A percentile compares a stretch with the other conserved stretches of the same genome.
Conservation (phyloP, 2,888 invertebrate species). For the Ochropacha duplaris region DNA sequence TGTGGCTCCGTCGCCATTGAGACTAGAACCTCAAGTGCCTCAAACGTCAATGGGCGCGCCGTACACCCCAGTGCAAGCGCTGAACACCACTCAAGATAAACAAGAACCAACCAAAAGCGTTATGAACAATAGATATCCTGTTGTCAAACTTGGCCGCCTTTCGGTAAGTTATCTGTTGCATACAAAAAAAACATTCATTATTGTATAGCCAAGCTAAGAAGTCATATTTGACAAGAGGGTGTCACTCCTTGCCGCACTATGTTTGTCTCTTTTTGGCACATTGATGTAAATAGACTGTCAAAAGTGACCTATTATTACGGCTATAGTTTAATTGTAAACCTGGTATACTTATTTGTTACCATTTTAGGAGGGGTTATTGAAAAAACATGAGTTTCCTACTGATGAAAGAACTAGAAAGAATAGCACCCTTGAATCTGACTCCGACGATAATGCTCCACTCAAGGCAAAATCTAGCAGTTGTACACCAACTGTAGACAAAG, state of each 20-base stretch:
- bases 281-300: too few species aligned
- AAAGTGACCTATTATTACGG: too few species aligned
- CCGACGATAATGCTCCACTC: constrained; percentile 74
- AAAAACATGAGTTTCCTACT: constrained; percentile 67
- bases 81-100: constrained; percentile 53
- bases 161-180: constrained; percentile 59
- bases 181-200: not conserved
- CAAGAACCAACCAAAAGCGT: constrained; percentile 59
- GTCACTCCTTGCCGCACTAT: too few species aligned
- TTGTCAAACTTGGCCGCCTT: constrained; percentile 77
- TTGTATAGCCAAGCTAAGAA: too few species aligned
- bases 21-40: constrained; percentile 79
- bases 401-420: constrained; percentile 69
- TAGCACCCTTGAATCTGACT: constrained; percentile 74
- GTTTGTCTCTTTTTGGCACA: too few species aligned
- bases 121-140: constrained; percentile 68
- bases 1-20: constrained; percentile 82
- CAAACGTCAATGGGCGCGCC: constrained; percentile 76
- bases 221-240: too few species aligned
- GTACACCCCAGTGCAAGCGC: constrained; percentile 50
- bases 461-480: constrained; percentile 63
- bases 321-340: too few species aligned
- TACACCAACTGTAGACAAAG: constrained; percentile 68
- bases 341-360: too few species aligned
- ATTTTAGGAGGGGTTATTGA: constrained; percentile 73